These are phyloP conservation scores for Meriones unguiculatus DNA, from an alignment of 2,113 vertebrate genomes.

Conservation along the genomic window DNA sequence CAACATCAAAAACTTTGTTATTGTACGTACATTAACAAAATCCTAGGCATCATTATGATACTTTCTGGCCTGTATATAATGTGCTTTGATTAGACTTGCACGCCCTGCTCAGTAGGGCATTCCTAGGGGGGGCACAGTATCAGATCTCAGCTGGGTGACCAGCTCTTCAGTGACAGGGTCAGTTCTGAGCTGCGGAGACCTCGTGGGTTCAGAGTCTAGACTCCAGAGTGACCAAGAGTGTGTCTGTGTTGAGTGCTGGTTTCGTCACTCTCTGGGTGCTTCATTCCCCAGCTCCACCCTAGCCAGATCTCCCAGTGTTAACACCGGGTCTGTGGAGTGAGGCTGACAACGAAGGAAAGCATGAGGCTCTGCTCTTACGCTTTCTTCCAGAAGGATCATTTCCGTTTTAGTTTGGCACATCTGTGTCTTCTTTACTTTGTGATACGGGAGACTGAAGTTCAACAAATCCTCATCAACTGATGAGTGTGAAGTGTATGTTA, in stretches of 20 bases:
- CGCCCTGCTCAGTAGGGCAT: not conserved
- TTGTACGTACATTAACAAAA: not conserved
- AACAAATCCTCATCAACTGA: not conserved
- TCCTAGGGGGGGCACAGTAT: not conserved
- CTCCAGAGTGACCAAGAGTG: not conserved
- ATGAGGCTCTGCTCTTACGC: not conserved
- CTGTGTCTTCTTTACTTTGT: not conserved
- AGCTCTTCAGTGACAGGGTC: not conserved
- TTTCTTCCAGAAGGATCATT: not conserved
- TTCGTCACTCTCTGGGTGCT: no score
- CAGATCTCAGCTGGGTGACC: not conserved
- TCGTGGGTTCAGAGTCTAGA: not conserved
- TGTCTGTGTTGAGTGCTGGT: not conserved
- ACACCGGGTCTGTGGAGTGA: not conserved
- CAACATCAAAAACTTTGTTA: not conserved
- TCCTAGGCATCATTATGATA: not conserved
- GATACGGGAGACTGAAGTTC: not conserved
- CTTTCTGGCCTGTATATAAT: not conserved
- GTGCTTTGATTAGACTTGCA: not conserved
- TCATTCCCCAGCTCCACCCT: not conserved
- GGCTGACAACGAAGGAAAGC: not conserved
- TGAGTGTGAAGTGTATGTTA: not conserved
- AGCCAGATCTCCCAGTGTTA: not conserved
- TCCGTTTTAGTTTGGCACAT: not conserved
- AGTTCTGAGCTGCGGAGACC: not conserved